A percentile compares a stretch with the other conserved stretches of the same genome.
Evolutionary conservation across 2,888 invertebrate species (phyloP).

Genomic region (Nasonovia ribisnigri): DNA sequence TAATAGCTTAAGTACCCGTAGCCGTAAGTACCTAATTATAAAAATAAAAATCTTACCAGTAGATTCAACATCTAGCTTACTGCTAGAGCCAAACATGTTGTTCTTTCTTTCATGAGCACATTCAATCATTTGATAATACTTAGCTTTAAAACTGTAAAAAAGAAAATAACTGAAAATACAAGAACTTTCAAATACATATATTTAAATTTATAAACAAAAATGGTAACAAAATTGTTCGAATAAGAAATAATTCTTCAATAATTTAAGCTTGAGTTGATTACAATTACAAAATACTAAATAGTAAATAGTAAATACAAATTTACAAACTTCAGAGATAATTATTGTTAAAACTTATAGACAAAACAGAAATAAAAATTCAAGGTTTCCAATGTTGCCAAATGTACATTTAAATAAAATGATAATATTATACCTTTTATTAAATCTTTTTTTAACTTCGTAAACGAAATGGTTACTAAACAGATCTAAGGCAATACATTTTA

Average conservation of each 20-base stretch:
- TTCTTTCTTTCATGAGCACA: constrained; percentile 54
- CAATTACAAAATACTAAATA: background rate
- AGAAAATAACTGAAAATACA: background rate
- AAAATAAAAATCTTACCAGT: constrained; percentile 28
- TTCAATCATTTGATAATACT: constrained; percentile 50
- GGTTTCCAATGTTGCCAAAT: constrained; percentile 62
- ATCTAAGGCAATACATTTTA: background rate
- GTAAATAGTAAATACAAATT: background rate
- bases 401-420: constrained; percentile 9
- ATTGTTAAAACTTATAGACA: constrained; percentile 33
- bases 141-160: background rate
- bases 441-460: background rate
- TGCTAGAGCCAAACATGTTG: constrained; percentile 52
- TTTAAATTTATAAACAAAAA: background rate
- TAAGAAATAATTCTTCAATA: background rate
- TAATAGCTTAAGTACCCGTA: too few species aligned
- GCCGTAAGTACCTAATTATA: background rate
- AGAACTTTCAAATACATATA: background rate
- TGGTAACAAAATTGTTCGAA: background rate
- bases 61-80: constrained; percentile 41
- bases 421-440: background rate
- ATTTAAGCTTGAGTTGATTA: background rate
- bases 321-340: background rate
- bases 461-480: background rate
- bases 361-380: constrained; percentile 24